Evolutionary conservation across 2,797 vertebrate species (phyloP).

Genomic region (Sebastes paucispinis): DNA sequence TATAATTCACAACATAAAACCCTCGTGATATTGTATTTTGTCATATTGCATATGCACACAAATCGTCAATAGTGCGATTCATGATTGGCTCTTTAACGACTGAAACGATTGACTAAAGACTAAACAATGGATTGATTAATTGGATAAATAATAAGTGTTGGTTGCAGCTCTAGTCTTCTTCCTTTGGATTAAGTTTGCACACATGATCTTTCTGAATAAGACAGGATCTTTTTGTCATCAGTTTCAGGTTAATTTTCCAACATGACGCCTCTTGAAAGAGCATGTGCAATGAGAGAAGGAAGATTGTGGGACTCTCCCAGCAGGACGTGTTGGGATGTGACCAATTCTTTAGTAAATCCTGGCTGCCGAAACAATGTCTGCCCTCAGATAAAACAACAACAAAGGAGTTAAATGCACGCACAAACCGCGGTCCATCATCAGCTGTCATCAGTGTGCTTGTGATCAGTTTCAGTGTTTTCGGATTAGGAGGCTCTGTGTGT

Average conservation of each 20-base stretch:
- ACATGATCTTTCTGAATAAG: not conserved
- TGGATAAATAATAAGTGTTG: not conserved
- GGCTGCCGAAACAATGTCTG: not conserved
- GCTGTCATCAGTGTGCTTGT: conserved; percentile 29
- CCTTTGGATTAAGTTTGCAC: not conserved
- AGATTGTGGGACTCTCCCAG: conserved; percentile 9
- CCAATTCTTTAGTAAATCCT: not conserved
- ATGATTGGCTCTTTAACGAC: not conserved
- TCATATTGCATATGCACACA: not conserved
- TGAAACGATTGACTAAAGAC: not conserved
- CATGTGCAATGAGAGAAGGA: not conserved
- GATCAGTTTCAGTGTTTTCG: conserved; percentile 32
- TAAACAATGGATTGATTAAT: not conserved
- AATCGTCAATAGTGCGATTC: too few relatives aligned
- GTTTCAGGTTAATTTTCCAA: not conserved
- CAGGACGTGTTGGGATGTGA: conserved; percentile 46
- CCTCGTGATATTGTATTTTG: not conserved
- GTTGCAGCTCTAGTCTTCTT: not conserved
- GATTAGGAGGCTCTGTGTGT: conserved; percentile 11
- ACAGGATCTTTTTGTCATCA: not conserved
- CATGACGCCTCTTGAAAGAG: not conserved
- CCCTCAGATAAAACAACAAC: conserved; percentile 8
- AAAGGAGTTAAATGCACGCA: not conserved
- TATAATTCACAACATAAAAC: not conserved
- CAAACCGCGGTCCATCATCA: conserved; percentile 23